Percentiles rank a stretch among this genome's conserved stretches.
These are phyloP conservation scores for Micromussa lordhowensis DNA, from an alignment of 92 coral and sea anemone species.

Conservation along the genomic window DNA sequence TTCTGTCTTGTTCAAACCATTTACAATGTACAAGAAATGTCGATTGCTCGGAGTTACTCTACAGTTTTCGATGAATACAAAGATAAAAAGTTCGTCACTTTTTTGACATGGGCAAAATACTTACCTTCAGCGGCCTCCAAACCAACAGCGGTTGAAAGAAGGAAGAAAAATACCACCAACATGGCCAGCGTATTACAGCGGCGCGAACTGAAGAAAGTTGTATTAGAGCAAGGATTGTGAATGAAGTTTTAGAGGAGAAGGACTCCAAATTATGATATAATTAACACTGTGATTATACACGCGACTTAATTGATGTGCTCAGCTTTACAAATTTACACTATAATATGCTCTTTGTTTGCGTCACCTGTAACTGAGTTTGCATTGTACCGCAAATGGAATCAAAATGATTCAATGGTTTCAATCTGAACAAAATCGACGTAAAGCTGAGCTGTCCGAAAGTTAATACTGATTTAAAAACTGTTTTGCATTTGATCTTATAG, in stretches of 20 bases:
- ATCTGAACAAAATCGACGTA: too few relatives aligned
- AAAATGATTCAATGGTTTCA: too few relatives aligned
- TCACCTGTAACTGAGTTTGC: background rate
- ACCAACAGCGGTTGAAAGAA: background rate
- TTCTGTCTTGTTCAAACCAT: too few relatives aligned
- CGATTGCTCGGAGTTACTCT: too few relatives aligned
- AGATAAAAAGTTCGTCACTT: background rate
- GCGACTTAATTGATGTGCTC: background rate
- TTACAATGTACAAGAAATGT: too few relatives aligned
- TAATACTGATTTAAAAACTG: too few relatives aligned
- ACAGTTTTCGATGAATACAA: too few relatives aligned
- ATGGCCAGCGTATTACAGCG: background rate
- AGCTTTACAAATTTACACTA: background rate
- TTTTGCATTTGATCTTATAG: too few relatives aligned
- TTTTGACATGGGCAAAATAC: background rate
- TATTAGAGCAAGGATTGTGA: background rate
- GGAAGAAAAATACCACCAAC: background rate
- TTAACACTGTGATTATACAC: background rate
- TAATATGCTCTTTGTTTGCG: background rate
- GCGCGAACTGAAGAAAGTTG: background rate
- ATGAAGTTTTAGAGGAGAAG: background rate
- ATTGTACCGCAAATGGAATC: too few relatives aligned
- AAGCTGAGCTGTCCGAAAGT: too few relatives aligned
- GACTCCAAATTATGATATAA: background rate
- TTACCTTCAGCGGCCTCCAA: constrained; percentile 24